Percentiles rank a stretch among this genome's conserved stretches.
Conservation (phyloP, 2,113 vertebrate species). For the Penelope pileata region DNA sequence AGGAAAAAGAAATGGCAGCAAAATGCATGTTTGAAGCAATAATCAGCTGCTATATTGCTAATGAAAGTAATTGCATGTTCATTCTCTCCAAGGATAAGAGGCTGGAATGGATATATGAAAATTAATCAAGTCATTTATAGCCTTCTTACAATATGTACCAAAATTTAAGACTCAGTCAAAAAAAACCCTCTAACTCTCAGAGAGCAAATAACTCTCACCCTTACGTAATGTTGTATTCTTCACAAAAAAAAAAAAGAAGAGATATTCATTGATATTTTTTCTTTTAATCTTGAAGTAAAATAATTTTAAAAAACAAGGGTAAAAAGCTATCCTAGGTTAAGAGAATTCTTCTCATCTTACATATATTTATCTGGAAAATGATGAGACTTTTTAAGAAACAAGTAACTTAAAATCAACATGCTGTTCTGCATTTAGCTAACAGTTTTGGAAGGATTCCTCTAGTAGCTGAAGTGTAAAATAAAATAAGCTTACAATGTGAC, state of each 20-base stretch:
- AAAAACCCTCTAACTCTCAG: not conserved
- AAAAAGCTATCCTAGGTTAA: not conserved
- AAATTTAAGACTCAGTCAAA: not conserved
- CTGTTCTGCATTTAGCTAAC: not conserved
- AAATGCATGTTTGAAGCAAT: not conserved
- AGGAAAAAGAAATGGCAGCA: not conserved
- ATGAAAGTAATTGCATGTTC: not conserved
- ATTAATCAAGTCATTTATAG: not conserved
- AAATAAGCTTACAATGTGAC: not conserved
- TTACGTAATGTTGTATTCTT: not conserved
- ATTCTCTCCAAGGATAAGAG: slow-evolving; percentile 11
- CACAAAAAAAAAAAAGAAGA: not conserved
- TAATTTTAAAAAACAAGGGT: not conserved
- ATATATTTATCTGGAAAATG: not conserved
- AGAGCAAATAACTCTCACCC: not conserved
- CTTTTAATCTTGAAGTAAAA: not conserved
- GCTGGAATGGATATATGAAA: not conserved
- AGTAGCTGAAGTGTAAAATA: not conserved
- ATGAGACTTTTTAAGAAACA: not conserved
- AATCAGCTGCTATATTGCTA: slow-evolving; percentile 6
- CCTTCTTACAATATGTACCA: not conserved
- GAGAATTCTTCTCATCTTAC: not conserved
- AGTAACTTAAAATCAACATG: not conserved
- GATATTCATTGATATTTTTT: not conserved
- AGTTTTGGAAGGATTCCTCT: not conserved